Evolutionary conservation across 2,113 vertebrate species (phyloP).

Genomic region (Geothlypis trichas): DNA sequence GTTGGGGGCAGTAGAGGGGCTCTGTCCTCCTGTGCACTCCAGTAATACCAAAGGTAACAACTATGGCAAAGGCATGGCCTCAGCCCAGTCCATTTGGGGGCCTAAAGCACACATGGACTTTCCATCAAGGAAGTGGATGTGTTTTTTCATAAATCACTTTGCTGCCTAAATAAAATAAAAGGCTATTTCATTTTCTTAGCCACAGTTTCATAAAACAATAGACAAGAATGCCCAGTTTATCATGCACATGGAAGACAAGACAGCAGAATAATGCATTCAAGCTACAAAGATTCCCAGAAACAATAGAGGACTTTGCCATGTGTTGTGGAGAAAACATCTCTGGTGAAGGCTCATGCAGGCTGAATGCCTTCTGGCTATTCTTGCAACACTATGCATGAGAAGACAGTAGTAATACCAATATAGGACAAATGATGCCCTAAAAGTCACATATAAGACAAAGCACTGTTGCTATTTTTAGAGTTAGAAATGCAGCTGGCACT

Average conservation of each 20-base stretch:
- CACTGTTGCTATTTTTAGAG: neutral
- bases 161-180: conserved; percentile 21
- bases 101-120: neutral
- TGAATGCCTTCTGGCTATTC: neutral
- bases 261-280: neutral
- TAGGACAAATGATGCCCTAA: neutral
- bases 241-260: neutral
- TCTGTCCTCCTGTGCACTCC: neutral
- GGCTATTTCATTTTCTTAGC: neutral
- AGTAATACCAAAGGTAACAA: neutral
- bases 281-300: conserved; percentile 7
- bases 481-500: neutral
- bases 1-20: neutral
- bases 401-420: neutral
- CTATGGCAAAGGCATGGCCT: neutral
- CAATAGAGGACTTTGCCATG: neutral
- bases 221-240: neutral
- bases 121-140: neutral
- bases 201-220: neutral
- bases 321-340: neutral
- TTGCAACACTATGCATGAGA: neutral
- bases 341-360: neutral
- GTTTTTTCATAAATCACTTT: neutral
- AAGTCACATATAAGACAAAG: neutral
- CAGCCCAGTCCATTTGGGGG: neutral